Base-by-base conservation (phyloP, 2,797 vertebrate genomes). In the Erpetoichthys calabaricus region DNA sequence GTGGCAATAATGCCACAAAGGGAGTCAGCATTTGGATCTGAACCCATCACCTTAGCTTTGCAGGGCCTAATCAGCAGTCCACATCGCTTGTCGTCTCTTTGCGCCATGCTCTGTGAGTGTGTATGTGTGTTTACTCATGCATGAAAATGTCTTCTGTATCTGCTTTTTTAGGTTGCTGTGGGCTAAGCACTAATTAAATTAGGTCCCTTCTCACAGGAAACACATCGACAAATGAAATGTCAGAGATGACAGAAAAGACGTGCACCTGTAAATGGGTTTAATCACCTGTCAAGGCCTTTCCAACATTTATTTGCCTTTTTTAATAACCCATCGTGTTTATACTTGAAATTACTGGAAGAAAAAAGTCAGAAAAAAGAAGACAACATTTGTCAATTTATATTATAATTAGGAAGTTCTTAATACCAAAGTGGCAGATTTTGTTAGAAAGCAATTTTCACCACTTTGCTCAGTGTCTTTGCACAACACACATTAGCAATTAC, bases 351-450 rank as follows among this genome's bases (percentile, higher is more conserved):
- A 3, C 47, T n/a, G 7, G n/a, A 49, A 49, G 7, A 25, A 25
- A 25, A 25, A 25, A 25, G 25, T 25, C 57, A 62, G 56, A 64
- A 68, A 64, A 65, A 71, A 70, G 68, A 65, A 66, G 63, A 67
- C 63, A 62, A 67, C 63, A 62, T 65, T 42, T 3, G 41, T 65
- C 70, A 72, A 77, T 70, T 77, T 74, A 80, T 76, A 78, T 70
- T 70, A 70, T 77, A 80, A 75, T 79, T 78, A 82, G 78, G 72
- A 45, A 67, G 67, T 66, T 73, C 66, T 70, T 70, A 67, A 59
- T 45, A 50, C 52, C 55, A 57, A 44, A 55, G 47, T 44, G 41
- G 54, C 47, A 55, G 42, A 47, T 25, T 49, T 57, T 51, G 43
- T 45, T 55, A 10, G 43, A 54, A 53, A 55, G 45, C 56, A 55